These are phyloP conservation scores for Halesus radiatus DNA, from an alignment of 1,140 invertebrate genomes.

Conservation along the genomic window DNA sequence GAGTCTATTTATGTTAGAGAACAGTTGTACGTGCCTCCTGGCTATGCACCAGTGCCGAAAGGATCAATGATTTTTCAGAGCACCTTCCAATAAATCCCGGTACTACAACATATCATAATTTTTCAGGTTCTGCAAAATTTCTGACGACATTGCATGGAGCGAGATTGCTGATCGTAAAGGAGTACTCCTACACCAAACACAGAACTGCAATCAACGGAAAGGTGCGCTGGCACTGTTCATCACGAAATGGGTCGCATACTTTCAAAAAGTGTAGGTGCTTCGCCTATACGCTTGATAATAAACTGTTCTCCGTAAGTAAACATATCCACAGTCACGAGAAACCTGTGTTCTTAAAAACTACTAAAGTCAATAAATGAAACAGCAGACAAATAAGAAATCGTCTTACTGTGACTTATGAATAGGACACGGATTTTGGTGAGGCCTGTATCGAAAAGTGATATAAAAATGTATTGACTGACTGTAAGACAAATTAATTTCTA, in stretches of 20 bases:
- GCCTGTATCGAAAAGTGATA: too few relatives aligned
- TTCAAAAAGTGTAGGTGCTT: not conserved
- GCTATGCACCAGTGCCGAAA: too few relatives aligned
- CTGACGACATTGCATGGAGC: not conserved
- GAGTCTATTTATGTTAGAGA: too few relatives aligned
- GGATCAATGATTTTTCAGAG: too few relatives aligned
- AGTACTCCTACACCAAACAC: slow-evolving; percentile 3
- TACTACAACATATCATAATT: not conserved
- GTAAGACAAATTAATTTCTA: too few relatives aligned
- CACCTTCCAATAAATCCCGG: too few relatives aligned
- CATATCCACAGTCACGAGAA: not conserved
- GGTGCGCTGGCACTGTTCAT: slow-evolving; percentile 15
- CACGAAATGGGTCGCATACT: too few relatives aligned
- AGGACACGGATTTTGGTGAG: too few relatives aligned
- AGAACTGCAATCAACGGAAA: not conserved
- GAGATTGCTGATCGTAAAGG: not conserved
- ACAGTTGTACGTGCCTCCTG: too few relatives aligned
- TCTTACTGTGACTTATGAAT: too few relatives aligned
- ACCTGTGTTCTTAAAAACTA: not conserved
- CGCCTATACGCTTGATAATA: not conserved
- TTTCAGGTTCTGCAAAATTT: not conserved
- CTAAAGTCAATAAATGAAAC: not conserved
- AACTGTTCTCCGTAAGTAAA: not conserved
- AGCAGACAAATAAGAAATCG: too few relatives aligned
- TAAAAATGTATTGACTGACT: too few relatives aligned